A percentile compares a stretch with the other conserved stretches of the same genome.
Conservation (phyloP, 1,140 invertebrate genomes). For the Sitobion miscanthi region DNA sequence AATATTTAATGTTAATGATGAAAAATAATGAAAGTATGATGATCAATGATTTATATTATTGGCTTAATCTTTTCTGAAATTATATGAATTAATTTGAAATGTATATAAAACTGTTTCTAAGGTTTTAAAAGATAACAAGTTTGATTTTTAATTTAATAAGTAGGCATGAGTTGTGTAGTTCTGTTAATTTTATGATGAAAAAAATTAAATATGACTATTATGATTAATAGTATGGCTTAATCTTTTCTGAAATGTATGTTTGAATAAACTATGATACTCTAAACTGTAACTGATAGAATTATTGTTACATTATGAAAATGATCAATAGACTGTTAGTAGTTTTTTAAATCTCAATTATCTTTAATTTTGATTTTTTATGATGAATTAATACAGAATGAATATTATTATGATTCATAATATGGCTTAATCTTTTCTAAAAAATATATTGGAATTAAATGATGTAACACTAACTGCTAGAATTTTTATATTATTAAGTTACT, state of each 20-base stretch:
- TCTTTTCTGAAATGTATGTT: conserved; percentile 42
- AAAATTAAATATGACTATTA: not conserved
- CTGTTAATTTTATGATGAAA: not conserved
- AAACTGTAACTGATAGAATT: too few relatives aligned
- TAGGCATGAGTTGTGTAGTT: not conserved
- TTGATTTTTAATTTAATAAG: not conserved
- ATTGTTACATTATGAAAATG: accelerated
- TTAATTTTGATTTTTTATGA: not conserved
- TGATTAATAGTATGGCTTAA: conserved; percentile 45
- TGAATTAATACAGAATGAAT: not conserved
- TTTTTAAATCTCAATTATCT: too few relatives aligned
- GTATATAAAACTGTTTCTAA: not conserved
- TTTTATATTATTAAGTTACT: not conserved
- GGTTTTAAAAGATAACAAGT: not conserved
- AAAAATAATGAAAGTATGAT: not conserved
- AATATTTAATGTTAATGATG: not conserved
- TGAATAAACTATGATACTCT: not conserved
- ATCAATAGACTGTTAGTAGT: not conserved
- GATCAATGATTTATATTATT: conserved; percentile 20
- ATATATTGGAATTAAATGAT: not conserved
- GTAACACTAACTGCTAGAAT: not conserved
- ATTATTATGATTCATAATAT: conserved; percentile 37
- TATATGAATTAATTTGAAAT: not conserved
- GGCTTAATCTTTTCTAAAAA: conserved; percentile 52
- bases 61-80: conserved; percentile 55